Conservation (phyloP, 2,888 invertebrate genomes). For the Drosophila lutescens region DNA sequence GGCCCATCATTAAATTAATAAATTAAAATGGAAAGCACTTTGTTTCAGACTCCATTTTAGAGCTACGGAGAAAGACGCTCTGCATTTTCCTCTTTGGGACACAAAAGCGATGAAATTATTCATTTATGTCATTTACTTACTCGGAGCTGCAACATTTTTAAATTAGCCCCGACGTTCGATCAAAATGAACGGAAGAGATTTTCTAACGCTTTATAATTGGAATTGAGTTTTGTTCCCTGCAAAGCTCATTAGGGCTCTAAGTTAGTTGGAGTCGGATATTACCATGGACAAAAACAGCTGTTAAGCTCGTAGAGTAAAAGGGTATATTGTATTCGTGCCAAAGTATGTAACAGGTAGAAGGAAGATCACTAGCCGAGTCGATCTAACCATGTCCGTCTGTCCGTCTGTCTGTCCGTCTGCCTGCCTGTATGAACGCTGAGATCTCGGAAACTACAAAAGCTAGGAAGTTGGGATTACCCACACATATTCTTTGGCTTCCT, state of each 20-base stretch:
- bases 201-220: slow-evolving; percentile 39
- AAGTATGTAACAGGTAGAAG: too few relatives aligned
- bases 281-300: neutral
- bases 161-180: slow-evolving; percentile 62
- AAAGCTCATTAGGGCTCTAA: slow-evolving; percentile 26
- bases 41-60: slow-evolving; percentile 56
- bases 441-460: too few relatives aligned
- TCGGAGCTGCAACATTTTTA: slow-evolving; percentile 65
- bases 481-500: too few relatives aligned
- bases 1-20: slow-evolving; percentile 75
- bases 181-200: slow-evolving; percentile 35
- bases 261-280: slow-evolving; percentile 4
- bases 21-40: slow-evolving; percentile 80
- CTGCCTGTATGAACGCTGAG: too few relatives aligned
- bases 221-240: slow-evolving; percentile 18
- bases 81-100: neutral
- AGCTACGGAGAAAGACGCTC: neutral
- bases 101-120: slow-evolving; percentile 65
- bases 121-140: slow-evolving; percentile 76
- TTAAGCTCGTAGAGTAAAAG: too few relatives aligned
- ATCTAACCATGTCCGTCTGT: too few relatives aligned
- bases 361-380: too few relatives aligned
- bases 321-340: too few relatives aligned
- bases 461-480: too few relatives aligned
- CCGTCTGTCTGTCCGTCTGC: too few relatives aligned